A percentile compares a stretch with the other conserved stretches of the same genome.
Conservation (phyloP, 2,113 vertebrate species). For the Oncorhynchus masou region DNA sequence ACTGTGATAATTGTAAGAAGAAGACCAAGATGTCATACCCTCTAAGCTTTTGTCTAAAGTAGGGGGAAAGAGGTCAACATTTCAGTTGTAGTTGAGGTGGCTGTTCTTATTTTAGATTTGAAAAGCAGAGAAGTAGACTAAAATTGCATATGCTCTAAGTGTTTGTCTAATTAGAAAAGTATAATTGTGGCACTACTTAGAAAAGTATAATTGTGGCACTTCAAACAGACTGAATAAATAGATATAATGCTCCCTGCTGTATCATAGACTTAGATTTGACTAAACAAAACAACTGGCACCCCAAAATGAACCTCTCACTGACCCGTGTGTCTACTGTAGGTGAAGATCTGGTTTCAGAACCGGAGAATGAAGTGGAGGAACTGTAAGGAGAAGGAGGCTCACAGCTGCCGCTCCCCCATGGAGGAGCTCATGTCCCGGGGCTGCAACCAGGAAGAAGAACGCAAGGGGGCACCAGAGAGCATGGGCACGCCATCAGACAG, state of each 20-base stretch:
- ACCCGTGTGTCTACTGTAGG: conserved; percentile 67
- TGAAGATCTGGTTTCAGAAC: conserved; percentile 99
- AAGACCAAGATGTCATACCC: too few species aligned
- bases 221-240: too few species aligned
- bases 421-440: conserved; percentile 67
- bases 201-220: too few species aligned
- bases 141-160: too few species aligned
- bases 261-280: not conserved
- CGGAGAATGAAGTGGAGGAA: conserved; percentile 98
- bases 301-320: not conserved
- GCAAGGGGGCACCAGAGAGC: conserved; percentile 25
- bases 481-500: conserved; percentile 29
- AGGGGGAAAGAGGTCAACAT: too few species aligned
- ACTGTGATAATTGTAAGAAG: too few species aligned
- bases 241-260: not conserved
- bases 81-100: too few species aligned
- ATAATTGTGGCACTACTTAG: too few species aligned
- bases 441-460: conserved; percentile 52
- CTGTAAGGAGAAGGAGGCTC: conserved; percentile 90
- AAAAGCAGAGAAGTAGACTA: too few species aligned
- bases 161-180: too few species aligned
- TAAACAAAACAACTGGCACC: not conserved
- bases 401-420: conserved; percentile 60
- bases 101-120: too few species aligned
- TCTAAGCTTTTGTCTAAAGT: too few species aligned